Base-by-base conservation (phyloP, 2,888 invertebrate genomes). In the Cheilosia soror region DNA sequence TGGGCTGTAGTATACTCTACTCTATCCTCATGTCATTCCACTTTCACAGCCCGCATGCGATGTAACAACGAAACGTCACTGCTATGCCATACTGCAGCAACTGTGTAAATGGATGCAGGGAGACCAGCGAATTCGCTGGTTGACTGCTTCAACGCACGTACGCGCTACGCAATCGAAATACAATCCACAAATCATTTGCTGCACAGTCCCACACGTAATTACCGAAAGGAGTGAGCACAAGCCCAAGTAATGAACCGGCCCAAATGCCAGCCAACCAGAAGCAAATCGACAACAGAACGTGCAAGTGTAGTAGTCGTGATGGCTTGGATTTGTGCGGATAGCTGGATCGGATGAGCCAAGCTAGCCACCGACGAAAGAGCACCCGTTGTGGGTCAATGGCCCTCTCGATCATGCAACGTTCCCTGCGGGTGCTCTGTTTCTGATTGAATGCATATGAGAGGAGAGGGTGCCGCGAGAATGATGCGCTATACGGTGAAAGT, bases 161-260 rank as follows among this genome's bases (percentile, higher is more conserved):
- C 20, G 25, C 13, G 55, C 31, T 33, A 55, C 62, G 79, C 78
- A 79, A 37, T 68, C 73, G 44, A 71, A 75, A 85, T 85, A 72
- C 85, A 85, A 72, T 85, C 85, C 85, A 85, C 81, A 84, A 80
- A 75, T 75, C 80, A 80, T 80, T 80, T 42, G 49, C 63, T 49
- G 55, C 51, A 62, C 58, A 68, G 66, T 57, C 68, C 63, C 79
- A 83, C 27, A 68, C 68, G 49, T 11, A 44, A 57, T 53, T 58
- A 55, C 40, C n/a, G 13, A 37, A 37, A 37, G 25, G 44, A 42
- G 53, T 13, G 51, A 44, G 20, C 55, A 9, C 47, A 63, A 15
- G 53, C 20, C 37, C 62, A 49, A 44, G 47, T 49, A 57, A 68
- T 73, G 27, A 62, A 60, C 65, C 62, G 40, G 47, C 44, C 65